Percentiles rank a stretch among this genome's conserved stretches.
These are phyloP conservation scores for Microchrysa polita DNA, from an alignment of 2,888 invertebrate genomes.

Conservation along the genomic window DNA sequence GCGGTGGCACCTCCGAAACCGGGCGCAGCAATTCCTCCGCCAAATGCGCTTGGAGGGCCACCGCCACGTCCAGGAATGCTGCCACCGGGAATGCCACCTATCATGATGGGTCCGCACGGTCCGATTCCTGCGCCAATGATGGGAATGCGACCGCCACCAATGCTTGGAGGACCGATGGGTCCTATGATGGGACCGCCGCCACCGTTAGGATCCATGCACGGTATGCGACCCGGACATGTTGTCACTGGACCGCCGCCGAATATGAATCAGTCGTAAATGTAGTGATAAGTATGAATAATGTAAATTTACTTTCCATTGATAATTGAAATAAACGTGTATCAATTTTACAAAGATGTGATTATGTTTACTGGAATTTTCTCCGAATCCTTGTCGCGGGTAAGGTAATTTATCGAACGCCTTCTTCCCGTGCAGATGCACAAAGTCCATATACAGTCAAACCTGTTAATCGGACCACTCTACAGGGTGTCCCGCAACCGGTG, in stretches of 20 bases:
- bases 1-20: constrained; percentile 70
- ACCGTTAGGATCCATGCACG: constrained; percentile 77
- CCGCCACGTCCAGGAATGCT: constrained; percentile 71
- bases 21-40: constrained; percentile 83
- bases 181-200: constrained; percentile 75
- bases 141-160: constrained; percentile 81
- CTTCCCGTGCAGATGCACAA: too few relatives aligned
- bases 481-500: too few relatives aligned
- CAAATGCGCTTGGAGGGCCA: constrained; percentile 69
- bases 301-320: too few relatives aligned
- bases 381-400: too few relatives aligned
- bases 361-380: too few relatives aligned
- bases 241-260: constrained; percentile 75
- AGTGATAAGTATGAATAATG: too few relatives aligned
- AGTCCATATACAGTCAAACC: too few relatives aligned
- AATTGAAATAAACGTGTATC: too few relatives aligned
- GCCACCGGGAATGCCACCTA: constrained; percentile 74
- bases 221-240: constrained; percentile 76
- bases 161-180: constrained; percentile 80
- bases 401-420: too few relatives aligned
- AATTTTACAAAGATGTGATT: too few relatives aligned
- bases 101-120: constrained; percentile 77
- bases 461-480: too few relatives aligned
- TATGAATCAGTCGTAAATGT: constrained; percentile 52
- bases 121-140: constrained; percentile 81